phyloP scores from a whole-genome alignment of 2,113 vertebrate genomes.

The Campylomormyrus tamandua region DNA sequence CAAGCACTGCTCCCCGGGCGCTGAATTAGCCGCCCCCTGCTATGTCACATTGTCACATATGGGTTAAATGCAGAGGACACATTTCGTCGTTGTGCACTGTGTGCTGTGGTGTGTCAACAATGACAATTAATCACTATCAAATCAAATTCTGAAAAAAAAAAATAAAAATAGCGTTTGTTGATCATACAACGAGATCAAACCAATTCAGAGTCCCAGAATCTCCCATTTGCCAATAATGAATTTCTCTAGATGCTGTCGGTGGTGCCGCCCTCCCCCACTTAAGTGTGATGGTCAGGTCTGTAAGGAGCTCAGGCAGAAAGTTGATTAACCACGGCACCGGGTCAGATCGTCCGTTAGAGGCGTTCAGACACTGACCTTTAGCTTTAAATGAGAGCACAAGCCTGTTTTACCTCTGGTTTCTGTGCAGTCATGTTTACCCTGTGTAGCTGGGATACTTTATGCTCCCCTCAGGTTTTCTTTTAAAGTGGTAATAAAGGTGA shows the following conservation, averaged over 20 bases:
- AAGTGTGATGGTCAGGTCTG: neutral
- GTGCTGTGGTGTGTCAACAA: no score
- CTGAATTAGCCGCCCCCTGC: no score
- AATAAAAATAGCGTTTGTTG: no score
- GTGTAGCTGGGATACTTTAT: no score
- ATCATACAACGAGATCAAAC: no score
- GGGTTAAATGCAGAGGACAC: no score
- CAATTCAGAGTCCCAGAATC: neutral
- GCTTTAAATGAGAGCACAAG: slow-evolving; percentile 1
- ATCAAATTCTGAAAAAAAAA: no score
- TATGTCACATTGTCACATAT: no score
- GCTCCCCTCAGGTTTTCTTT: neutral
- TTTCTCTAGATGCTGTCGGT: neutral
- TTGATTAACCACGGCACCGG: neutral
- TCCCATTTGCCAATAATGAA: neutral
- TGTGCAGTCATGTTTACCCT: no score
- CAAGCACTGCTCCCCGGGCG: no score
- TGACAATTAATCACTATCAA: no score
- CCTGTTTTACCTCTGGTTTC: neutral
- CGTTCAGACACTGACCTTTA: neutral
- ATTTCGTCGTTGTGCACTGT: no score
- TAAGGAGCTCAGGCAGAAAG: neutral
- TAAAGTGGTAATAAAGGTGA: neutral
- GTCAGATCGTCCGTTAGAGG: neutral
- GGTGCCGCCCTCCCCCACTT: neutral